phyloP scores from a whole-genome alignment of 2,888 invertebrate species.

The Sarcophaga variegata region DNA sequence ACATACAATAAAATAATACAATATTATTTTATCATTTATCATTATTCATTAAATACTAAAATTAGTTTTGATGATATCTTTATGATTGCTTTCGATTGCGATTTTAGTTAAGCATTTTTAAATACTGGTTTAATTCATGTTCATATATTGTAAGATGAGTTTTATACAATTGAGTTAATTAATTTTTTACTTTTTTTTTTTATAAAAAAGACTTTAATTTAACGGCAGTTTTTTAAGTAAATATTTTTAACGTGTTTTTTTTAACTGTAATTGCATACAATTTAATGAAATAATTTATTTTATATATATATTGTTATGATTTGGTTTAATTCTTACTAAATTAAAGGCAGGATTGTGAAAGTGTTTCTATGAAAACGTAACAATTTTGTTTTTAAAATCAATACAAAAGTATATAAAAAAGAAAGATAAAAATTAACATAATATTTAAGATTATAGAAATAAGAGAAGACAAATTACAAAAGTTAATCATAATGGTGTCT shows the following conservation, averaged over 20 bases:
- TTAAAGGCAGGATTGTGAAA: background rate
- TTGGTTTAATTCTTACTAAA: background rate
- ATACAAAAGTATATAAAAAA: no score
- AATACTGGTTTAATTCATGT: background rate
- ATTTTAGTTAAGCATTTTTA: background rate
- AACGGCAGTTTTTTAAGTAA: conserved; percentile 65
- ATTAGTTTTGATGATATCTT: conserved; percentile 44
- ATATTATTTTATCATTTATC: no score
- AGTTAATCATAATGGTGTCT: no score
- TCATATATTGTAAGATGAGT: background rate
- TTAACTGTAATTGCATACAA: conserved; percentile 4
- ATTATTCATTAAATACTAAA: no score
- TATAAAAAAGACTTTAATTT: conserved; percentile 44
- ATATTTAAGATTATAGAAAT: no score
- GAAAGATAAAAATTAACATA: no score
- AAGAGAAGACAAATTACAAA: no score
- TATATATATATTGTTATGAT: no score
- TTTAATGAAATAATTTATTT: background rate
- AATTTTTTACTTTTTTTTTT: conserved; percentile 20
- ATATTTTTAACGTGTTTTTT: conserved; percentile 10
- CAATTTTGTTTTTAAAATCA: no score
- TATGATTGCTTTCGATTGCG: conserved; percentile 46
- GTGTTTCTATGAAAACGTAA: background rate
- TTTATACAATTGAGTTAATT: conserved; percentile 49
- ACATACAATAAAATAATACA: background rate